Evolutionary conservation across 2,113 vertebrate species (phyloP).

Genomic region (Callaeas wilsoni): DNA sequence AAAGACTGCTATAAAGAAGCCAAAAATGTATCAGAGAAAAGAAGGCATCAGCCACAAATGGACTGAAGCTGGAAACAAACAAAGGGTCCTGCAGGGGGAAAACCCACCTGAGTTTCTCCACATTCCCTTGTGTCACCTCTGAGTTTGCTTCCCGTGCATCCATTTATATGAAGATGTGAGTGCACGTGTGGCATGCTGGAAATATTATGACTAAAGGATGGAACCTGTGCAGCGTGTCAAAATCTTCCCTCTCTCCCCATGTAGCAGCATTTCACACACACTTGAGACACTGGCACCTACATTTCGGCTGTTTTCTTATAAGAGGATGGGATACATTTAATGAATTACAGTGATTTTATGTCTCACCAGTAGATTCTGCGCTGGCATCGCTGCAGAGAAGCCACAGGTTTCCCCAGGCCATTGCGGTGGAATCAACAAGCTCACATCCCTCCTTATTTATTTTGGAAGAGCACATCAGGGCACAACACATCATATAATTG

Average conservation of each 20-base stretch:
- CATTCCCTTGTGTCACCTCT: background rate
- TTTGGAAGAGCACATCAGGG: background rate
- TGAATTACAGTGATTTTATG: background rate
- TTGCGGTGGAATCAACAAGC: rapidly evolving
- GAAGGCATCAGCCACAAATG: background rate
- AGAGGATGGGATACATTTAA: background rate
- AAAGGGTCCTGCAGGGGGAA: background rate
- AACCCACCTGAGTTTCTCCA: background rate
- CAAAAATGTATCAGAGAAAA: background rate
- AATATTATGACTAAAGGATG: background rate
- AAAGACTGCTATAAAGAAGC: background rate
- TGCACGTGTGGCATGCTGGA: rapidly evolving
- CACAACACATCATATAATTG: background rate
- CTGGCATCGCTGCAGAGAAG: background rate
- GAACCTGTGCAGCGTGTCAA: background rate
- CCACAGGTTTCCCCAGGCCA: background rate
- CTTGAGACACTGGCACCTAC: background rate
- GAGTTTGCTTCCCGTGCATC: background rate
- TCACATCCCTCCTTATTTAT: rapidly evolving
- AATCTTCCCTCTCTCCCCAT: background rate
- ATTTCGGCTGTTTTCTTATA: background rate
- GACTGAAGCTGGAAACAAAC: background rate
- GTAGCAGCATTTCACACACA: background rate
- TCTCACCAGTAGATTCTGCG: rapidly evolving
- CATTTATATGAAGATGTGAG: rapidly evolving